Percentiles rank a stretch among this genome's conserved stretches.
Conservation (phyloP, 2,113 vertebrate genomes). For the Turnix velox region DNA sequence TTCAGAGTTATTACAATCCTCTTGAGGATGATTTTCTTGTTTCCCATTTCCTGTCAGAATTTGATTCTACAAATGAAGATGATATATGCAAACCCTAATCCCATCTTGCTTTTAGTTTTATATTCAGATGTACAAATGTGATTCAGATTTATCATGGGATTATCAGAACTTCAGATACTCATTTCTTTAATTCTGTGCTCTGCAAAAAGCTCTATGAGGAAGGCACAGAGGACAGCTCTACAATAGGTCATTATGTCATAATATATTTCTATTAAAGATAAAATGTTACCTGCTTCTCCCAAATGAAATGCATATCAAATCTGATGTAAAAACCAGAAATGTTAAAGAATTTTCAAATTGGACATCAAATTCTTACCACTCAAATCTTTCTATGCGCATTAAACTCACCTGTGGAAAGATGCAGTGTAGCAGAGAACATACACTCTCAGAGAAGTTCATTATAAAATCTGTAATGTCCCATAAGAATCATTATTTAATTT, state of each 20-base stretch:
- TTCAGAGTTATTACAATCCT: neutral
- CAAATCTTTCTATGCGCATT: neutral
- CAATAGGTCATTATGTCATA: neutral
- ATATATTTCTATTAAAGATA: neutral
- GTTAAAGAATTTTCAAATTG: neutral
- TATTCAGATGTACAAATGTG: neutral
- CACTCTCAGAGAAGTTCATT: neutral
- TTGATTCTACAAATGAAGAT: constrained; percentile 23
- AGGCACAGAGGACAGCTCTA: neutral
- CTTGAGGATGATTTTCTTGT: neutral
- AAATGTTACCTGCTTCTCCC: neutral
- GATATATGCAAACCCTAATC: neutral
- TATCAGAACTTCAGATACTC: constrained; percentile 27
- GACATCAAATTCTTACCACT: neutral
- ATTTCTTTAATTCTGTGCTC: neutral
- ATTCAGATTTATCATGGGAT: neutral
- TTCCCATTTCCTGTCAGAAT: constrained; percentile 40
- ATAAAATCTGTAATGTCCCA: neutral
- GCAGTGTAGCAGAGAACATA: neutral
- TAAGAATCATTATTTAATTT: neutral
- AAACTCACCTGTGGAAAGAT: neutral
- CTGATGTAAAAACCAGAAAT: neutral
- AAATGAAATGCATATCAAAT: neutral
- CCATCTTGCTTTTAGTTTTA: neutral
- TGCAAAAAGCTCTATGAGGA: neutral